Percentiles rank a stretch among this genome's conserved stretches.
These are phyloP conservation scores for Hippocampus mohnikei DNA, from an alignment of 2,113 vertebrate genomes.

Conservation along the genomic window DNA sequence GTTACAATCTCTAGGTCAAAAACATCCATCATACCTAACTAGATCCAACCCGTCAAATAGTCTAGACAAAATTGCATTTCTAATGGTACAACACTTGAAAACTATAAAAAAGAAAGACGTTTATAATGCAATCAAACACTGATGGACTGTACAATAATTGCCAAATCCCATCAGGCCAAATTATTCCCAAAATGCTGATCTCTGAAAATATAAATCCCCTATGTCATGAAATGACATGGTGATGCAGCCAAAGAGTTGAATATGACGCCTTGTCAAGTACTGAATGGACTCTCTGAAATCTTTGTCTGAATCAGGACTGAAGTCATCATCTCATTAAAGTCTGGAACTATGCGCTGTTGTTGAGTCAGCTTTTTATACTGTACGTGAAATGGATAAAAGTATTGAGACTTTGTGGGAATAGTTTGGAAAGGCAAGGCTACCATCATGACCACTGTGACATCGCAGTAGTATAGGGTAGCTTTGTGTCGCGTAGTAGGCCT, in stretches of 20 bases:
- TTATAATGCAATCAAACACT: background rate
- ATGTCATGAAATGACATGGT: background rate
- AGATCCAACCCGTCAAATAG: background rate
- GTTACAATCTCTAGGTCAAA: no score
- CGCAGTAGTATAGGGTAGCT: no score
- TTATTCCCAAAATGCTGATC: background rate
- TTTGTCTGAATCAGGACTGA: background rate
- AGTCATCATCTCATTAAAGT: background rate
- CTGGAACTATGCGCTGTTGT: background rate
- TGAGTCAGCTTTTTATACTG: background rate
- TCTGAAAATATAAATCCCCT: background rate
- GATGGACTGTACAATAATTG: background rate
- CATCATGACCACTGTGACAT: no score
- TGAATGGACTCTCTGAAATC: background rate
- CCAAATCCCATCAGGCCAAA: background rate
- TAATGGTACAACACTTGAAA: background rate
- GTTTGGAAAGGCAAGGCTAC: no score
- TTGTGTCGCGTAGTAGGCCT: no score
- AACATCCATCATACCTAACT: no score
- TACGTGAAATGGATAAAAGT: background rate
- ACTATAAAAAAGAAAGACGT: background rate
- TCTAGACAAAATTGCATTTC: background rate
- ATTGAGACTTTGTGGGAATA: background rate
- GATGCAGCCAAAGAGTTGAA: background rate
- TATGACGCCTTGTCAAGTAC: background rate